These are phyloP conservation scores for Bradysia coprophila DNA, from an alignment of 1,140 invertebrate species.

Conservation along the genomic window DNA sequence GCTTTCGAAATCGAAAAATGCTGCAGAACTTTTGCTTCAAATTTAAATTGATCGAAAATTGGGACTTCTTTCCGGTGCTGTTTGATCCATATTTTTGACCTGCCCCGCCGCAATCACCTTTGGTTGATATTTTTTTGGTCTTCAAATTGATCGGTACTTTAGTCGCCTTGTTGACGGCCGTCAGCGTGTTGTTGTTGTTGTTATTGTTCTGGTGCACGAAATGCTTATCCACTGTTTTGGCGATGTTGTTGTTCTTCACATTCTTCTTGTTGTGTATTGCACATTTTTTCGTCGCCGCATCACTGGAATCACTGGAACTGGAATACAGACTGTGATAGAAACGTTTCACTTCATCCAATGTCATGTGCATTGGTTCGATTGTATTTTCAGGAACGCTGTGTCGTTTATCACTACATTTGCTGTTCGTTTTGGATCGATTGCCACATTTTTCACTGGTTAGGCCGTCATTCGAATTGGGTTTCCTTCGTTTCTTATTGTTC, in stretches of 20 bases:
- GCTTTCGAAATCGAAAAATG: constrained; percentile 51
- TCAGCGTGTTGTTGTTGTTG: constrained; percentile 5
- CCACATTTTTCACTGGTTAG: constrained; percentile 21
- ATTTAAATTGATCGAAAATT: constrained; percentile 29
- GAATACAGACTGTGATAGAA: constrained; percentile 63
- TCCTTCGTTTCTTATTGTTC: constrained; percentile 4
- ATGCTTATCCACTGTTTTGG: no score
- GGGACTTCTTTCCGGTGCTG: constrained; percentile 17
- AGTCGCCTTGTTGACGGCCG: constrained; percentile 25
- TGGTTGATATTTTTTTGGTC: background rate
- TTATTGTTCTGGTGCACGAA: background rate
- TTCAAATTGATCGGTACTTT: constrained; percentile 3
- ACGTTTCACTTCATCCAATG: constrained; percentile 64
- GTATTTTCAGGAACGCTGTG: constrained; percentile 28
- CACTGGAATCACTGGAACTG: constrained; percentile 17
- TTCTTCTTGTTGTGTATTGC: constrained; percentile 3
- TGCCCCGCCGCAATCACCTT: background rate
- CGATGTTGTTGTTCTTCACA: constrained; percentile 7
- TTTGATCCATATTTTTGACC: constrained; percentile 23
- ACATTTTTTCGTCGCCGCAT: background rate
- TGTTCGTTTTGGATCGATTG: constrained; percentile 6
- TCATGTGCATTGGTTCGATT: constrained; percentile 65
- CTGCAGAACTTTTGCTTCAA: constrained; percentile 74
- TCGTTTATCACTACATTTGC: constrained; percentile 16
- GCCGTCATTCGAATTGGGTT: constrained; percentile 17